Percentiles rank a stretch among this genome's conserved stretches.
These are phyloP conservation scores for Gambelia wislizenii DNA, from an alignment of 2,797 vertebrate species.

Conservation along the genomic window DNA sequence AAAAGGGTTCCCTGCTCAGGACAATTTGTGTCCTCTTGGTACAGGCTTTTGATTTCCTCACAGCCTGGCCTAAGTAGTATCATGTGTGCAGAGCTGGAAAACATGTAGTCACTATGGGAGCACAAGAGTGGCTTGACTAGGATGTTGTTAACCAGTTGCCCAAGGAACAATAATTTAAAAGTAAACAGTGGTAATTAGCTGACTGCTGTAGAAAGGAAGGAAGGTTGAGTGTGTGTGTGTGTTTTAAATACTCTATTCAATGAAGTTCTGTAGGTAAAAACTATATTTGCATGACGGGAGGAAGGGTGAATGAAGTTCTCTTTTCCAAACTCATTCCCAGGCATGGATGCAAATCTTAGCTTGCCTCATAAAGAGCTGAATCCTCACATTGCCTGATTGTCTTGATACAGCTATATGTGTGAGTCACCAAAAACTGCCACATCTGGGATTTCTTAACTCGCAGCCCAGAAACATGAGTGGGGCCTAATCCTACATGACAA, in stretches of 20 bases:
- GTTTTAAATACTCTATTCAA: too few relatives aligned
- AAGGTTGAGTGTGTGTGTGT: neutral
- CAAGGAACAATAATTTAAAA: neutral
- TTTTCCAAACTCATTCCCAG: neutral
- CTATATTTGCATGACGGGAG: neutral
- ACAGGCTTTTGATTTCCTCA: neutral
- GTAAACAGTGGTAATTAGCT: neutral
- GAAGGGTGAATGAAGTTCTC: neutral
- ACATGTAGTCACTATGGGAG: neutral
- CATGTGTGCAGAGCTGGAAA: neutral
- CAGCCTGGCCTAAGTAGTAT: neutral
- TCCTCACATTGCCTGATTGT: neutral
- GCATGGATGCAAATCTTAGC: neutral
- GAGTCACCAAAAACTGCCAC: neutral
- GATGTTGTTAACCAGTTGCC: neutral
- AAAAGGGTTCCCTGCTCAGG: neutral
- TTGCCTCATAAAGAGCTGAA: neutral
- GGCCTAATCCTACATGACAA: neutral
- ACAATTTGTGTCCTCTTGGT: neutral
- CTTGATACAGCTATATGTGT: neutral
- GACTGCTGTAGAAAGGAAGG: neutral
- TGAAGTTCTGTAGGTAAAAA: constrained; percentile 16
- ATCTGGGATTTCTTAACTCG: neutral
- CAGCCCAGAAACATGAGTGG: neutral
- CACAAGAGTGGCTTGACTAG: neutral